Evolutionary conservation across 1,140 invertebrate species (phyloP).

Genomic region (Pseudomyrmex dendroicus): DNA sequence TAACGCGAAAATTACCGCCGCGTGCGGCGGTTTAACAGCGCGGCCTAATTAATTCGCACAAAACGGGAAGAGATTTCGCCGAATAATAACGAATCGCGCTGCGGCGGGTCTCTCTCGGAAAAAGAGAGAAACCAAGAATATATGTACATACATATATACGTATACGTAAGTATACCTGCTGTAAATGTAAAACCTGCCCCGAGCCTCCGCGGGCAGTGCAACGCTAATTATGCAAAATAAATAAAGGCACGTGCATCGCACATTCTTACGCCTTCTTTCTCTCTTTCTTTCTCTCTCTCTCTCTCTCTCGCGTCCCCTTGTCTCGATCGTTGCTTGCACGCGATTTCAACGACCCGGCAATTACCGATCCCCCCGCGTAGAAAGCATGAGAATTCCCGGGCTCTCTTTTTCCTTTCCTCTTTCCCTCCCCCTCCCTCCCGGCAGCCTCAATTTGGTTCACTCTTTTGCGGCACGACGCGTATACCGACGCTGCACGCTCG

Average conservation of each 20-base stretch:
- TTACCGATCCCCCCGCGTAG: constrained; percentile 72
- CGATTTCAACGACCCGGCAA: constrained; percentile 75
- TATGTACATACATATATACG: background rate
- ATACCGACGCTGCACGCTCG: constrained; percentile 2
- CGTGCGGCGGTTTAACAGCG: background rate
- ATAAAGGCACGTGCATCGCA: constrained; percentile 78
- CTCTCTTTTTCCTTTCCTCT: constrained; percentile 13
- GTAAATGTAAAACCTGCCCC: constrained; percentile 62
- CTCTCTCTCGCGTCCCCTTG: background rate
- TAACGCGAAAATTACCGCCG: background rate
- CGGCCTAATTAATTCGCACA: constrained; percentile 29
- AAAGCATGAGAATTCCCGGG: constrained; percentile 60
- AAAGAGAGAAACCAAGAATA: constrained; percentile 18
- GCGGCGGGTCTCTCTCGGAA: background rate
- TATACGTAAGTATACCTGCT: background rate
- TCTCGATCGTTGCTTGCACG: constrained; percentile 69
- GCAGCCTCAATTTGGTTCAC: constrained; percentile 9
- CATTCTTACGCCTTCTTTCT: constrained; percentile 71
- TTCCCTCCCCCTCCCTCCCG: background rate
- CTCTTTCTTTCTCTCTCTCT: too few relatives aligned
- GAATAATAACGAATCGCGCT: constrained; percentile 28
- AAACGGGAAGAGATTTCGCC: constrained; percentile 12
- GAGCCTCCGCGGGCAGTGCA: constrained; percentile 58
- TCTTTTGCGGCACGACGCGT: background rate
- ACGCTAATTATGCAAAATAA: constrained; percentile 80